A percentile compares a stretch with the other conserved stretches of the same genome.
phyloP scores from a whole-genome alignment of 2,888 invertebrate species.

The Boloria selene region DNA sequence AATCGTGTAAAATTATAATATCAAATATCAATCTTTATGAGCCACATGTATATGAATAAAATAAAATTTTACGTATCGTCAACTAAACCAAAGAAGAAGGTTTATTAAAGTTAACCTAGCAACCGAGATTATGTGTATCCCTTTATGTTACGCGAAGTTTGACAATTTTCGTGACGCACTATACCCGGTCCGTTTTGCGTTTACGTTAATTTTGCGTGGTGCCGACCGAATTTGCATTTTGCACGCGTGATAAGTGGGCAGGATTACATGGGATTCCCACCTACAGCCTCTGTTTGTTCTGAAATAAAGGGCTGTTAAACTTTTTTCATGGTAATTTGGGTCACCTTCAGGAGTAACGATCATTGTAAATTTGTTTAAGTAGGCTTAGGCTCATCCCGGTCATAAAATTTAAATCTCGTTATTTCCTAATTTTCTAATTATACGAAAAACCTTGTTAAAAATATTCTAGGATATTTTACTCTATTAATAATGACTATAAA shows the following conservation, averaged over 20 bases:
- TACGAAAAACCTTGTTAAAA: neutral
- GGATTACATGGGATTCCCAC: constrained; percentile 80
- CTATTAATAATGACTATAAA: constrained; percentile 14
- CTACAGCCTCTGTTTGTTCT: constrained; percentile 79
- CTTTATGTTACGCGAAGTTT: constrained; percentile 69
- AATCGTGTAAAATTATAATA: too few relatives aligned
- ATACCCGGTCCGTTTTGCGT: constrained; percentile 47
- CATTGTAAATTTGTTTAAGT: constrained; percentile 79
- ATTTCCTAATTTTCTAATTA: constrained; percentile 45
- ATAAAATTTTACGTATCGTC: too few relatives aligned
- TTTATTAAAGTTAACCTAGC: constrained; percentile 39
- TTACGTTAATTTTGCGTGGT: constrained; percentile 77
- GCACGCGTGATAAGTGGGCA: constrained; percentile 81
- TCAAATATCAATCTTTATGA: too few relatives aligned
- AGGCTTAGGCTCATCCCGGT: constrained; percentile 69
- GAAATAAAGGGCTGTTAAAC: constrained; percentile 81
- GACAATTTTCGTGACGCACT: constrained; percentile 73
- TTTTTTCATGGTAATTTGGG: constrained; percentile 82
- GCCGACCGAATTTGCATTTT: constrained; percentile 78
- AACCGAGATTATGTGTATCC: constrained; percentile 64
- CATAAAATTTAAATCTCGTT: constrained; percentile 60
- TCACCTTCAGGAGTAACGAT: constrained; percentile 77
- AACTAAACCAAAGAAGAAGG: neutral
- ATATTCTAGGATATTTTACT: neutral
- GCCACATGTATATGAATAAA: too few relatives aligned